Evolutionary conservation across 2,113 vertebrate species (phyloP), one percentile per base, ranked within the genome.

Genomic region (Gila orcuttii): DNA sequence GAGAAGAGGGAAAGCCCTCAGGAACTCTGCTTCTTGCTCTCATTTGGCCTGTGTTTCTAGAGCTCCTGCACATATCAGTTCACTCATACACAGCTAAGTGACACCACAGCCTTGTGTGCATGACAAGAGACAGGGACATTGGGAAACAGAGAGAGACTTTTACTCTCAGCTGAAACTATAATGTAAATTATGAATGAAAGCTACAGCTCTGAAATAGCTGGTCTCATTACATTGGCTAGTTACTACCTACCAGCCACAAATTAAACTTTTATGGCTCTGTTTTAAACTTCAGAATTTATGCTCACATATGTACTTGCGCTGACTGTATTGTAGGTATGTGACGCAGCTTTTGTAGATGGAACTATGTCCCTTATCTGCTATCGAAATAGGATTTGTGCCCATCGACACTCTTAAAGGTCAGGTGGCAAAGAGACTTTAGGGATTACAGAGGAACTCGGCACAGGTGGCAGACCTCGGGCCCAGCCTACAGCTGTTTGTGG

Each of bases 101-200:
- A 85, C 47, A 81, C 82, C 23, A 84, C 33, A 59, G 76, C 62
- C 42, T 82, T 79, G 66, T 59, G 47, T 69, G 25, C 39, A 62
- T 73, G 71, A 50, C 86, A 87, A 60, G 42, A 75, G 59, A 79
- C 68, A 64, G 57, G 68, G 74, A 55, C 77, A 79, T 50, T 21
- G 85, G 77, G 84, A 88, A 17, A 55, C 55, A 19, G 23, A 59
- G 42, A 86, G 83, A 79, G 47, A 76, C 89, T 64, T 78, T 66
- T 90, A 90, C 89, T 84, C 80, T 87, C 82, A 86, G 82, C 88
- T 87, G 85, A 92, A 93, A 91, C 88, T 89, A 85, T 90, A 92
- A 92, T 92, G 87, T 94, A 87, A 93, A 94, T 94, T 93, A 93
- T 94, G 88, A 89, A 93, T 93, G 87, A 47, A 71, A 84, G 90